Percentiles rank a stretch among this genome's conserved stretches.
These are phyloP conservation scores for Xyliphius kryptos DNA, from an alignment of 2,113 vertebrate genomes.

Conservation along the genomic window DNA sequence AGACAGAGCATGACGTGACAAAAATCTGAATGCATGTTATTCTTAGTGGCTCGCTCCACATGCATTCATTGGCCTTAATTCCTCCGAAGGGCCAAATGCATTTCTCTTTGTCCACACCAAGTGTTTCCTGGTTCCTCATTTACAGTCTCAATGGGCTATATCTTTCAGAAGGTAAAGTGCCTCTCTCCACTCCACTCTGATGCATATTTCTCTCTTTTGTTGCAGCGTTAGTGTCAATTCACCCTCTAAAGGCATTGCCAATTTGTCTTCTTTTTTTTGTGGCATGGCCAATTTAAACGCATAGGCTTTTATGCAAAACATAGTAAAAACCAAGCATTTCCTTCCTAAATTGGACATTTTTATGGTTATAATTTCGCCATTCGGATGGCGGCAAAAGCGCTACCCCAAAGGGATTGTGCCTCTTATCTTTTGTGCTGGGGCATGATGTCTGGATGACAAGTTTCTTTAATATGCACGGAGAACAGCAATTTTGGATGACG, in stretches of 20 bases:
- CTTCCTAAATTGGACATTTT: conserved; percentile 85
- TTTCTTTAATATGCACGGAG: conserved; percentile 72
- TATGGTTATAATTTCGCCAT: conserved; percentile 87
- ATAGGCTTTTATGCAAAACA: conserved; percentile 94
- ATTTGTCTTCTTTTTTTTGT: conserved; percentile 85
- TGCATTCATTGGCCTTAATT: conserved; percentile 39
- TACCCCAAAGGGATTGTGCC: conserved; percentile 69
- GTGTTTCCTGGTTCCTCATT: conserved; percentile 42
- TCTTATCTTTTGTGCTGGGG: conserved; percentile 66
- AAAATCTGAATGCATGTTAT: no score
- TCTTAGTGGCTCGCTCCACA: conserved; percentile 32
- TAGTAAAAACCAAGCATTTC: conserved; percentile 80
- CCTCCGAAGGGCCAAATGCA: conserved; percentile 33
- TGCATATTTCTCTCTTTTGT: conserved; percentile 54
- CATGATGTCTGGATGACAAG: conserved; percentile 79
- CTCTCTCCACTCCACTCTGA: conserved; percentile 41
- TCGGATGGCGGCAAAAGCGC: conserved; percentile 74
- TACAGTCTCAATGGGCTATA: conserved; percentile 44
- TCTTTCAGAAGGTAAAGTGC: conserved; percentile 46
- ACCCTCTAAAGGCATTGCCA: conserved; percentile 58
- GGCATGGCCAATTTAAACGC: conserved; percentile 77
- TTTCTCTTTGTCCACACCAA: conserved; percentile 19
- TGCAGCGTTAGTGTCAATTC: conserved; percentile 53
- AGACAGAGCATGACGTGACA: no score
- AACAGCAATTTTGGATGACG: conserved; percentile 59